Base-by-base conservation (phyloP, 2,113 vertebrate genomes). In the Tauraco erythrolophus region DNA sequence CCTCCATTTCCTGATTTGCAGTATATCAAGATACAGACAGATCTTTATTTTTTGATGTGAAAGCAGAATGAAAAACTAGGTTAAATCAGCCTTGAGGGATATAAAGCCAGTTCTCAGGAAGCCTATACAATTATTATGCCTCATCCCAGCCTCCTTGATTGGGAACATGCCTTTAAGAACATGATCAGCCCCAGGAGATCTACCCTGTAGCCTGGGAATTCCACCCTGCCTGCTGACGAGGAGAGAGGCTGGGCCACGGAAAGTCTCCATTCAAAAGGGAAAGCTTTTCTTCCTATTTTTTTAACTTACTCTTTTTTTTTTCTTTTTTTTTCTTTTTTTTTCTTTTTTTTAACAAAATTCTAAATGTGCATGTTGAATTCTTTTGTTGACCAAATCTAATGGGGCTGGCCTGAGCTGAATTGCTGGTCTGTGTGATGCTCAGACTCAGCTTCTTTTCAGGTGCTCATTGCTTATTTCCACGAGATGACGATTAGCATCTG, bases 381-480 rank as follows among this genome's bases (percentile, higher is more conserved):
- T 95, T 97, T 95, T 96, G 82, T 97, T 92, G 75, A 95, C 76
- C 97, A 98, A 91, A 97, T 97, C 96, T 95, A 97, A 97, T 97
- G 96, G 76, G 94, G 96, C 94, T 94, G 82, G 94, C 91, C 91
- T 88, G 87, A 76, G 91, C 96, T 98, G 97, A 98, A 97, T 97
- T 96, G 92, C 80, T 97, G 94, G 85, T 95, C 94, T 98, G 97
- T 97, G 92, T 81, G 96, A 96, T 93, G 92, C 91, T 96, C 68
- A 1, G 90, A 78, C 82, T 86, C 21, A 2, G 39, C 86, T 94
- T 94, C 89, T 97, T 91, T 93, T 98, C 96, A 97, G 97, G 96
- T 98, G 97, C 89, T 97, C 41, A 1, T 64, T 96, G 88, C 88
- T 58, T 91, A 53, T 95, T 97, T 97, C 84, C 83, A 89, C 1